phyloP scores from a whole-genome alignment of 37 sponge, comb jelly and placozoan species.

The Petrosia ficiformis region DNA sequence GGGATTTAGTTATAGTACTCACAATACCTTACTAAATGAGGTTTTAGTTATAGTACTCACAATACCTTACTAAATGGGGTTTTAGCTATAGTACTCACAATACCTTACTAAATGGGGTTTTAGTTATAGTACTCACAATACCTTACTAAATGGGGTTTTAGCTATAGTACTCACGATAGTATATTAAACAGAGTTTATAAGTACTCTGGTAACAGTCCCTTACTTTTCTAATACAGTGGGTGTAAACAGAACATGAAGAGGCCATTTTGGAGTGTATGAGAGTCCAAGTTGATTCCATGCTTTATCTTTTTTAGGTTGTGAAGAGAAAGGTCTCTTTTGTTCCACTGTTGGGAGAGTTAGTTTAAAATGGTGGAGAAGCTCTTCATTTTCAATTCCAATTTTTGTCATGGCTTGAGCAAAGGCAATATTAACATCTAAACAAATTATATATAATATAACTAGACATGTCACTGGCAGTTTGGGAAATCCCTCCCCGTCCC shows the following conservation, averaged over 20 bases:
- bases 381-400: constrained; percentile 43
- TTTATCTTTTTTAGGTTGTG: neutral
- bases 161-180: no score
- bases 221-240: constrained; percentile 78
- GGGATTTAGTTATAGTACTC: neutral
- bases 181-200: no score
- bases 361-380: constrained; percentile 42
- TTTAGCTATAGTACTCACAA: no score
- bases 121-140: no score
- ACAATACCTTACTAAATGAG: no score
- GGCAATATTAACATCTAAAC: constrained; percentile 75
- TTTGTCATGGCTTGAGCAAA: constrained; percentile 71
- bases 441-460: neutral
- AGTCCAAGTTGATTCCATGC: constrained; percentile 71
- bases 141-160: no score
- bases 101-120: no score
- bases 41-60: neutral
- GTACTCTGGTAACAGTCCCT: no score
- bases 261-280: constrained; percentile 76
- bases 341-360: constrained; percentile 18
- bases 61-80: no score
- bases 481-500: neutral
- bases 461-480: no score
- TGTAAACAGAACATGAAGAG: constrained; percentile 88
- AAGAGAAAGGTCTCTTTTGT: neutral